A percentile compares a stretch with the other conserved stretches of the same genome.
phyloP scores from a whole-genome alignment of 2,113 vertebrate genomes.

The Desmodus rotundus region DNA sequence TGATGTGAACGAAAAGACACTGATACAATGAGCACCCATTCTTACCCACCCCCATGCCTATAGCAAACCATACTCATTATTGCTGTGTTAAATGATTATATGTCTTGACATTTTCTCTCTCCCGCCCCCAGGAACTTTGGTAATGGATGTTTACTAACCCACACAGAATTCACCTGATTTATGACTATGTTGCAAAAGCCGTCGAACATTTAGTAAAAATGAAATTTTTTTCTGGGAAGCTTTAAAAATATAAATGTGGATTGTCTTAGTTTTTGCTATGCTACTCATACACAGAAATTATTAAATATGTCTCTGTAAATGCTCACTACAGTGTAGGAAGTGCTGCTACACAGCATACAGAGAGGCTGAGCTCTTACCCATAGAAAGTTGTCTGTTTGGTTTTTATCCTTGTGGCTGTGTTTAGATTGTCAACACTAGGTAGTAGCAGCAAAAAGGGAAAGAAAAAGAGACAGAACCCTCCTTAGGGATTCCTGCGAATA shows the following conservation, averaged over 20 bases:
- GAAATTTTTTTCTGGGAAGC: neutral
- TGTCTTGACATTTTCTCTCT: conserved; percentile 48
- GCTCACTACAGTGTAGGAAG: neutral
- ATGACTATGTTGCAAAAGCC: neutral
- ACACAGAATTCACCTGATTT: conserved; percentile 32
- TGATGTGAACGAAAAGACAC: conserved; percentile 57
- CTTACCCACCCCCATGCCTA: neutral
- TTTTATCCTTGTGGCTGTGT: neutral
- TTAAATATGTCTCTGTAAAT: neutral
- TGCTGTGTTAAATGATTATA: conserved; percentile 51
- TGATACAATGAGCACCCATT: conserved; percentile 30
- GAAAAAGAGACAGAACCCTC: neutral
- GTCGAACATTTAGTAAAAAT: conserved; percentile 9
- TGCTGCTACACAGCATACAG: neutral
- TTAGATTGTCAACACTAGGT: neutral
- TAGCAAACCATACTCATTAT: conserved; percentile 53
- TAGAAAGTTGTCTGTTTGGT: neutral
- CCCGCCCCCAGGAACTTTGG: conserved; percentile 19
- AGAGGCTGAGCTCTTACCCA: neutral
- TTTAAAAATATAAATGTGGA: neutral
- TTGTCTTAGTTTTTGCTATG: neutral
- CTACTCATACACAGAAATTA: neutral
- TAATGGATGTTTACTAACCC: neutral
- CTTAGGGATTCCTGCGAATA: neutral
- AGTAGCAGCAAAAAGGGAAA: neutral